Base-by-base conservation (phyloP, 2,797 vertebrate species). In the Thaleichthys pacificus region DNA sequence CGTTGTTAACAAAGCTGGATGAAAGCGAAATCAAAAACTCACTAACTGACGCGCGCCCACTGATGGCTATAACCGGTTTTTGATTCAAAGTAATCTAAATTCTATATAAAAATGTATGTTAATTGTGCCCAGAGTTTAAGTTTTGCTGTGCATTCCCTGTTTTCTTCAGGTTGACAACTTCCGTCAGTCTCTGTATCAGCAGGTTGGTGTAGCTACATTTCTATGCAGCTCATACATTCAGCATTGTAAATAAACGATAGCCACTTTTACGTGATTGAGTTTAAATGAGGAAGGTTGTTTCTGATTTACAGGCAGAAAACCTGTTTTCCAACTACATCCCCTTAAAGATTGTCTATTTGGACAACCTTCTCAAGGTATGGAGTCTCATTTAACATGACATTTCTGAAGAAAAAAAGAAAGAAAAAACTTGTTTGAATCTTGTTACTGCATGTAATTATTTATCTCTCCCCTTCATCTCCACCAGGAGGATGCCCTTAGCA, bases 251-350 rank as follows among this genome's bases (percentile, higher is more conserved):
- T 22, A 61, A 28, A 24, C 11, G 22, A 6, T 19, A 54, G 66
- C 22, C 15, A 56, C 15, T 35, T 32, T 51, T 24, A 11, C 0
- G 30, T 14, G 12, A 3, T 15, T 62, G 61, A 21, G 19, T n/a
- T 47, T 9, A 26, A 4, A 12, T 11, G 3, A 22, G 12, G 17
- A 1, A 14, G 9, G 1, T 24, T 57, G 60, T 21, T 2, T 12
- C 15, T 42, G 22, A 38, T 67, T 72, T 79, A 15, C 86, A 97
- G 96, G 94, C 94, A 21, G 93, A 94, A 58, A 87, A 90, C 24
- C 89, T 96, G 74, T 95, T 97, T 75, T 93, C 85, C 49, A 87
- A 62, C 30, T 82, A 84, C 71, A 92, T 97, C 78, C 96, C 96
- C 1, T 57, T 74, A 84, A 97, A 95, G 89, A 95, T 97, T 9